Conservation (phyloP, 2,888 invertebrate genomes). For the Cyrtodaria siliqua region DNA sequence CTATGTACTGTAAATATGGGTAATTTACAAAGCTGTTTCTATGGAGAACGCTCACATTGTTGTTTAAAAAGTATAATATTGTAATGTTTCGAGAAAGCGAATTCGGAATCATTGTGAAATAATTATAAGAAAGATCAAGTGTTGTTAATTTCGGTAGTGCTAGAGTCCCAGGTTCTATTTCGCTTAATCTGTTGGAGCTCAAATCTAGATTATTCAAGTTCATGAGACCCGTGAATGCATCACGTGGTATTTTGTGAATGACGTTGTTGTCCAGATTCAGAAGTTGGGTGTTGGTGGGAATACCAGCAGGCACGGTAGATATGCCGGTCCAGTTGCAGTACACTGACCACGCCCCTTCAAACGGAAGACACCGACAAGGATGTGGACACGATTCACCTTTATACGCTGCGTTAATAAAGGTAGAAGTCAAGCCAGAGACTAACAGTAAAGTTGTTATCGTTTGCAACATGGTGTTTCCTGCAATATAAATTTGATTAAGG, state of each 20-base stretch:
- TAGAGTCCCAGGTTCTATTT: conserved; percentile 54
- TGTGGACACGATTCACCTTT: conserved; percentile 24
- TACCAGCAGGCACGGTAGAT: conserved; percentile 48
- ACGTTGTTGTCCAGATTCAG: conserved; percentile 53
- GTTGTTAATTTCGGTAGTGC: conserved; percentile 49
- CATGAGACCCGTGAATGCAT: conserved; percentile 30
- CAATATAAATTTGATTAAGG: no score
- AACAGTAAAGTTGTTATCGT: no score
- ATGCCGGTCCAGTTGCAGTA: conserved; percentile 64
- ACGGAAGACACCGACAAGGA: conserved; percentile 49
- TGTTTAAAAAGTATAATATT: conserved; percentile 46
- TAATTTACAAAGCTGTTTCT: conserved; percentile 29
- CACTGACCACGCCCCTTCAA: conserved; percentile 49
- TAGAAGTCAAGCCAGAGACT: no score
- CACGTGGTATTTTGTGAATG: conserved; percentile 33
- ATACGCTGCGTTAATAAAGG: background rate
- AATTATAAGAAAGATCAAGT: conserved; percentile 48
- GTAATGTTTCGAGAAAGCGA: conserved; percentile 51
- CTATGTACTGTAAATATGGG: conserved; percentile 34
- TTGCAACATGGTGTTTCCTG: no score
- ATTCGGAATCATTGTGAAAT: conserved; percentile 52
- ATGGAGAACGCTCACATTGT: conserved; percentile 18
- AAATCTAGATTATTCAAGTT: conserved; percentile 58
- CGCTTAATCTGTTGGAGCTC: conserved; percentile 34
- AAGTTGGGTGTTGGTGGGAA: conserved; percentile 57